Percentiles rank a stretch among this genome's conserved stretches.
Conservation (phyloP, 2,113 vertebrate species). For the Eonycteris spelaea region DNA sequence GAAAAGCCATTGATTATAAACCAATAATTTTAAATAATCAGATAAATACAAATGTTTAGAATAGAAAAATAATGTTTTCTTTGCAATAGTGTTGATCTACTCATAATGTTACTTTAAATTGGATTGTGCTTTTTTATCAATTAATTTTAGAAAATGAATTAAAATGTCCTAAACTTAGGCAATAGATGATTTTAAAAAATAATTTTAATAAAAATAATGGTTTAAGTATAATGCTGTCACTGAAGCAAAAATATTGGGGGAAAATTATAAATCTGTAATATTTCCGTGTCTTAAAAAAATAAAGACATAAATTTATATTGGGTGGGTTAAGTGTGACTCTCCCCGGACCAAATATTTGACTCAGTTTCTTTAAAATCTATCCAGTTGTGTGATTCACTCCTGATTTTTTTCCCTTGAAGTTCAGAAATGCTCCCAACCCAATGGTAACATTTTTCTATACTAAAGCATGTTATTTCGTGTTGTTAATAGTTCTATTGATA, state of each 20-base stretch:
- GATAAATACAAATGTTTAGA: not conserved
- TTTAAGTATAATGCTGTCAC: not conserved
- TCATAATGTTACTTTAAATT: not conserved
- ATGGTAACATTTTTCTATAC: not conserved
- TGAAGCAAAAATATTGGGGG: not conserved
- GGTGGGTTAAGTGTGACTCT: not conserved
- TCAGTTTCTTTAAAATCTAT: not conserved
- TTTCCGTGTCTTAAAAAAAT: not conserved
- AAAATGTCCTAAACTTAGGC: not conserved
- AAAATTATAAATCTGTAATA: not conserved
- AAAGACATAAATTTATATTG: not conserved
- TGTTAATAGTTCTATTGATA: not conserved
- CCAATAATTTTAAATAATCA: not conserved
- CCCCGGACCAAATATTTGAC: not conserved
- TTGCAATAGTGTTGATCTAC: not conserved
- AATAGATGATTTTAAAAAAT: not conserved
- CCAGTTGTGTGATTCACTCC: not conserved
- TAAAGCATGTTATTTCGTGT: not conserved
- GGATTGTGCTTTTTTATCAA: not conserved
- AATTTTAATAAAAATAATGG: not conserved
- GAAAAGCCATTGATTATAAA: not conserved
- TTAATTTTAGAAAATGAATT: not conserved
- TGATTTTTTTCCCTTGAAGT: not conserved
- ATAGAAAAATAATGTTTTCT: not conserved
- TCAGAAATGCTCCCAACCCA: not conserved